These are phyloP conservation scores for Clarias fuscus DNA, from an alignment of 2,797 vertebrate genomes.

Conservation along the genomic window DNA sequence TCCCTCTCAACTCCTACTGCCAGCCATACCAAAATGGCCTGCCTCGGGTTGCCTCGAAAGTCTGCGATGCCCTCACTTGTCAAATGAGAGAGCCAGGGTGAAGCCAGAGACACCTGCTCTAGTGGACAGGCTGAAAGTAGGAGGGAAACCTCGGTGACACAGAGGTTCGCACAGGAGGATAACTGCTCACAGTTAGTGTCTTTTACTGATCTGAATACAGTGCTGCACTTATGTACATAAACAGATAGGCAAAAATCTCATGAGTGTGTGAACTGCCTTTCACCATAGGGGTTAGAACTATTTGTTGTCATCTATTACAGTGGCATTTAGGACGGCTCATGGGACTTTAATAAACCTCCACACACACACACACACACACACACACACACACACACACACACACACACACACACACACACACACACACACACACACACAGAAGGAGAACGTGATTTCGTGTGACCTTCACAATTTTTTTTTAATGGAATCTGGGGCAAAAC, in stretches of 20 bases:
- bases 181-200: background rate
- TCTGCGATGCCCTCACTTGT: conserved; percentile 1
- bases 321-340: conserved; percentile 9
- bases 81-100: background rate
- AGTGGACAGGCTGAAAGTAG: background rate
- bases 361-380: background rate
- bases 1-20: conserved; percentile 20
- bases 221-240: background rate
- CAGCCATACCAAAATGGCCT: conserved; percentile 3
- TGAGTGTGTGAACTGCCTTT: background rate
- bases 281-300: background rate
- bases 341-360: background rate
- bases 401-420: no score
- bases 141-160: background rate
- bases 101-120: conserved; percentile 2
- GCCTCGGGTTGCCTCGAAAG: conserved; percentile 6
- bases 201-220: background rate
- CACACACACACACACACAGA: background rate
- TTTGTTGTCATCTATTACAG: conserved; percentile 10
- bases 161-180: background rate
- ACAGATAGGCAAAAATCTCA: background rate
- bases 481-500: background rate
- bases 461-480: conserved; percentile 7
- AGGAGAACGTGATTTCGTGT: background rate
- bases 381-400: no score